Evolutionary conservation across 2,797 vertebrate species (phyloP).

Genomic region (Mormyrops boulengeri): DNA sequence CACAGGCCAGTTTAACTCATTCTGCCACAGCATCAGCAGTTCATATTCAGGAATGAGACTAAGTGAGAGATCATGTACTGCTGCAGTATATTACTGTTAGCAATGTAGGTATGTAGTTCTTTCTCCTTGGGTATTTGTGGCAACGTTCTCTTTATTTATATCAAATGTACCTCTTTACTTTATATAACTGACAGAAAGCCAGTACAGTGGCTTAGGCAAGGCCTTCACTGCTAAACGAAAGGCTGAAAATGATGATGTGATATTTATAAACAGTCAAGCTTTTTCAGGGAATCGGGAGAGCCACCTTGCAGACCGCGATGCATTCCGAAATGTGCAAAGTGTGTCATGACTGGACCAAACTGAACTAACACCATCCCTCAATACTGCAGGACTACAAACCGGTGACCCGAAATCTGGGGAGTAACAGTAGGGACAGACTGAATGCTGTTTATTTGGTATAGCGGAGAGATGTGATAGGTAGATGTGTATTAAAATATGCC

Average conservation of each 20-base stretch:
- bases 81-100: not conserved
- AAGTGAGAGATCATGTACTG: not conserved
- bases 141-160: not conserved
- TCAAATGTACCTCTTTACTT: not conserved
- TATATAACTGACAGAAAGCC: not conserved
- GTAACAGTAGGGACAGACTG: not conserved
- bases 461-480: not conserved
- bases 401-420: not conserved
- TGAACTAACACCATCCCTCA: not conserved
- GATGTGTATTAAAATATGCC: not conserved
- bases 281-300: not conserved
- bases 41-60: conserved; percentile 4
- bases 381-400: not conserved
- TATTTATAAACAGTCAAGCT: not conserved
- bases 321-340: not conserved
- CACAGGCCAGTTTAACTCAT: not conserved
- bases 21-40: not conserved
- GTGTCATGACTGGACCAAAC: not conserved
- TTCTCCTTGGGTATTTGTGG: not conserved
- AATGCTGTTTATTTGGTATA: not conserved
- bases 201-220: not conserved
- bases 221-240: not conserved
- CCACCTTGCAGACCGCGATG: not conserved
- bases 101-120: not conserved
- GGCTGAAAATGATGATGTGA: not conserved